These are phyloP conservation scores for Drosophila pseudoananassae DNA, from an alignment of 1,140 invertebrate genomes.

Conservation along the genomic window DNA sequence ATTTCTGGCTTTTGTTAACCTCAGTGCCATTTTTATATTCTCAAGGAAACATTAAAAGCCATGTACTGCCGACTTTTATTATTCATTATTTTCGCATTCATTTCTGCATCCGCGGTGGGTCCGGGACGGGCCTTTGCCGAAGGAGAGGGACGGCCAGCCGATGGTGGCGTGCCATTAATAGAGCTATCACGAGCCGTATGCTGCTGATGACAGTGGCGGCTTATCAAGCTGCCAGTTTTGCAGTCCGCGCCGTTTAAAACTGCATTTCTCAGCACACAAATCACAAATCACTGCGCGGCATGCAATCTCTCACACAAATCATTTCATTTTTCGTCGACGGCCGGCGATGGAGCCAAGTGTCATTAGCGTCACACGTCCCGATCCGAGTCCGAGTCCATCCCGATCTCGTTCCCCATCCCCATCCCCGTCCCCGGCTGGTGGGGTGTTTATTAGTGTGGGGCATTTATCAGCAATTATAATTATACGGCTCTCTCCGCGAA, in stretches of 20 bases:
- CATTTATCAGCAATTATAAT: constrained; percentile 83
- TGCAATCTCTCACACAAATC: constrained; percentile 82
- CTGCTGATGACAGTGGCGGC: constrained; percentile 74
- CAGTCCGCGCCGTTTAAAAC: constrained; percentile 70
- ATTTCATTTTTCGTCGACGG: constrained; percentile 64
- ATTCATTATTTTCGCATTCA: constrained; percentile 81
- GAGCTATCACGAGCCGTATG: constrained; percentile 69
- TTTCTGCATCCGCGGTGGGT: constrained; percentile 54
- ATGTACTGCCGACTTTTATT: constrained; percentile 80
- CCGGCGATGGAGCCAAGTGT: constrained; percentile 64
- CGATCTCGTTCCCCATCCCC: constrained; percentile 1
- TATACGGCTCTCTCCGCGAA: constrained; percentile 53
- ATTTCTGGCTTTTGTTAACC: constrained; percentile 22
- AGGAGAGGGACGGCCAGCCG: not conserved
- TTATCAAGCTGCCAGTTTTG: constrained; percentile 66
- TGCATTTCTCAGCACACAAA: constrained; percentile 81
- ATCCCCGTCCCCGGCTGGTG: constrained; percentile 24
- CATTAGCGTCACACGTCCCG: constrained; percentile 77
- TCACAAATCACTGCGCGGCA: constrained; percentile 80
- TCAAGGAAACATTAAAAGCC: constrained; percentile 65
- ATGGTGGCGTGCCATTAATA: constrained; percentile 60
- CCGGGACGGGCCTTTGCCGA: too few relatives aligned
- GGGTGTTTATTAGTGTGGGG: constrained; percentile 78
- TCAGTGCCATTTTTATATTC: constrained; percentile 41
- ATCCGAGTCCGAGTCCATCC: constrained; percentile 41